Evolutionary conservation across 2,797 vertebrate genomes (phyloP).

Genomic region (Lepus townsendii): DNA sequence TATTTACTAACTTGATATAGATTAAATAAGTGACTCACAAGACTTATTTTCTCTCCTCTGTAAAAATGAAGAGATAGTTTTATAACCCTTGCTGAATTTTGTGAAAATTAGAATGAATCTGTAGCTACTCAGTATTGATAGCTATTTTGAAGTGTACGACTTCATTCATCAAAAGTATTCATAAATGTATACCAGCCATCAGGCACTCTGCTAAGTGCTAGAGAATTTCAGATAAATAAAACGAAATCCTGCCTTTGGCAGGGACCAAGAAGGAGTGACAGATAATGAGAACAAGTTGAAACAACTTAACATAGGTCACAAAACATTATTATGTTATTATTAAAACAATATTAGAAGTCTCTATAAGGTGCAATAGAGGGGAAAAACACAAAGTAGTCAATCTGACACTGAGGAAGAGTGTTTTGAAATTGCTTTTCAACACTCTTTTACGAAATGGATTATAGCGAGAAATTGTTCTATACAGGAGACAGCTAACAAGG

Average conservation of each 20-base stretch:
- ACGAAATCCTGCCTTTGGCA: background rate
- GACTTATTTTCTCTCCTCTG: background rate
- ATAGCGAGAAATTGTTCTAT: background rate
- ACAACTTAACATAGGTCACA: background rate
- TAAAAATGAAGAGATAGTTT: background rate
- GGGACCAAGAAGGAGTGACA: background rate
- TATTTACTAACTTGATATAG: background rate
- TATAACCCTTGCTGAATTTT: background rate
- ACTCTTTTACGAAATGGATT: background rate
- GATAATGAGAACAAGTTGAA: background rate
- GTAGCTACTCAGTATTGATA: background rate
- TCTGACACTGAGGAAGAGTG: background rate
- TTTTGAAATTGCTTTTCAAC: background rate
- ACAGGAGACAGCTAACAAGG: background rate
- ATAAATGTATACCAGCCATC: background rate
- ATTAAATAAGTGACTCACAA: background rate
- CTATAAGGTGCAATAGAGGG: background rate
- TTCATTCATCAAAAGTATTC: background rate
- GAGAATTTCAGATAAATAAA: background rate
- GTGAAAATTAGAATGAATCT: background rate
- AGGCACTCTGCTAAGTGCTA: background rate
- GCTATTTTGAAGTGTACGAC: background rate
- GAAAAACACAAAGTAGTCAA: background rate
- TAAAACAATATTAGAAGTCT: background rate
- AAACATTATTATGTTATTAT: background rate